These are phyloP conservation scores for Pseudopleuronectes americanus DNA, from an alignment of 2,797 vertebrate genomes.

Conservation along the genomic window DNA sequence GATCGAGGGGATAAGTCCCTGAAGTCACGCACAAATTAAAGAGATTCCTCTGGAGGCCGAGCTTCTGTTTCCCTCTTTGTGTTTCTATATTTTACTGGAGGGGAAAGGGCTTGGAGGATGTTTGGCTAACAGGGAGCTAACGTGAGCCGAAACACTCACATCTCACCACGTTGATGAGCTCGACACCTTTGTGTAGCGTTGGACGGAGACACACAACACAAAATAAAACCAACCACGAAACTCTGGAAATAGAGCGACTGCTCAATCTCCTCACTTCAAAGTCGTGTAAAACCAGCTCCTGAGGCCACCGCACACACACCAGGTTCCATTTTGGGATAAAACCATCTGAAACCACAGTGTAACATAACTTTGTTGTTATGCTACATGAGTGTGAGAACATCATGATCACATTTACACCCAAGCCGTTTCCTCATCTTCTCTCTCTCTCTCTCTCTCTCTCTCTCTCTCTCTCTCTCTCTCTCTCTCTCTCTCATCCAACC, in stretches of 20 bases:
- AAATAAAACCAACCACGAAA: too few relatives aligned
- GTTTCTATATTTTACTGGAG: too few relatives aligned
- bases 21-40: conserved; percentile 42
- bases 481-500: conserved; percentile 34
- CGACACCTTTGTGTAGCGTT: too few relatives aligned
- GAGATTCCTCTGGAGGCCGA: not conserved
- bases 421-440: too few relatives aligned
- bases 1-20: conserved; percentile 32
- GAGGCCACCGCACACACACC: not conserved
- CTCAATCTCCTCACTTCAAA: too few relatives aligned
- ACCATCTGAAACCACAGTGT: not conserved
- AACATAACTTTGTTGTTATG: conserved; percentile 8
- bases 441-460: not conserved
- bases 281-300: not conserved
- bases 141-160: too few relatives aligned
- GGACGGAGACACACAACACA: too few relatives aligned
- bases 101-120: too few relatives aligned
- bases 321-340: conserved; percentile 32
- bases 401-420: conserved; percentile 31
- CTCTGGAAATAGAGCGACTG: too few relatives aligned
- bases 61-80: too few relatives aligned
- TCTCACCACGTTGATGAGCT: too few relatives aligned
- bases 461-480: conserved; percentile 6
- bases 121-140: too few relatives aligned
- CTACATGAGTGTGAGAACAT: conserved; percentile 14